Base-by-base conservation (phyloP, 2,888 invertebrate genomes). In the Argyra leucocephala region DNA sequence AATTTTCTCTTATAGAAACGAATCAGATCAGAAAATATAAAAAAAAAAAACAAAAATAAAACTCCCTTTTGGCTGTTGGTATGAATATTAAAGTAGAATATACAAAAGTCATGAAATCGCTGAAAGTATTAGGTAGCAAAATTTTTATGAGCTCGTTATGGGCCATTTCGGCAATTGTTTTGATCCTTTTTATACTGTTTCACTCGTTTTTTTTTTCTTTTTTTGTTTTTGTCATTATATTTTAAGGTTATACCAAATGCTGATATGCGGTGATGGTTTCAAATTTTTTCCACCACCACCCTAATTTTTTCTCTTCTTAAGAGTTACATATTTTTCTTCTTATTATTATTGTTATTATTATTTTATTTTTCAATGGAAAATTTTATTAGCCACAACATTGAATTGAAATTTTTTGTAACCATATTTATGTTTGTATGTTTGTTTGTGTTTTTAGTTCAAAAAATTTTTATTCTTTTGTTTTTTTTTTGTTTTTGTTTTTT, bases 81-180 rank as follows among this genome's bases (percentile, higher is more conserved):
- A 48, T 48, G 48, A 48, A 48, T 48, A n/a, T 48, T 48, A 48
- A 12, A 9, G 18, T 48, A 48, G n/a, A 48, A 15, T 48, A 12
- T n/a, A 48, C 48, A 68, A 67, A 68, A 69, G 68, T 71, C 70
- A 68, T 71, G 71, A 78, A 76, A 76, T 76, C 75, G 75, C 74
- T 72, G 75, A 77, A 78, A 78, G 76, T 78, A 79, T 79, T 79
- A 79, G 79, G 80, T 79, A 79, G 76, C 78, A 78, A 79, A 78
- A 79, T 78, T 80, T 78, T 79, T 79, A 79, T 76, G 77, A 77
- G 75, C 78, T 79, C 78, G 79, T 79, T 79, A 79, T 78, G 80
- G 78, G 75, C 78, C 78, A 79, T 79, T 79, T 79, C 76, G 77
- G 76, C 79, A 77, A 79, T 79, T 79, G 79, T 78, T 79, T 78